Base-by-base conservation (phyloP, 2,888 invertebrate species). In the Lutraria lutraria region DNA sequence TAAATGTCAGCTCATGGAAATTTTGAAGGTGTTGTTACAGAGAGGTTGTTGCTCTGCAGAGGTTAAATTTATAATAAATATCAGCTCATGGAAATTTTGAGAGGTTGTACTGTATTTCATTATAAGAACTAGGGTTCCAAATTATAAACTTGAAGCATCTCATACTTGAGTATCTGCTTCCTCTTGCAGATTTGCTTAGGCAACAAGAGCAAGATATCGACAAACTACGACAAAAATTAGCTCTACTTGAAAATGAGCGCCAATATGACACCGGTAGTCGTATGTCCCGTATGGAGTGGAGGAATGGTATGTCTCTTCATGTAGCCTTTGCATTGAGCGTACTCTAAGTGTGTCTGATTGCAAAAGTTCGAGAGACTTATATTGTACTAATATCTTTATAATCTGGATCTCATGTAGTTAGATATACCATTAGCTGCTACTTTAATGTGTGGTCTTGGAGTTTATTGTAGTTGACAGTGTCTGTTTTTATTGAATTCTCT, bases 171-270 rank as follows among this genome's bases (percentile, higher is more conserved):
- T 83, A n/a, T 81, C 81, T 81, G 81, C 52, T 43, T 81, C 81
- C 52, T n/a, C 25, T 81, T 53, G n/a, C 91, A 91, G 91, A 91
- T 81, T 16, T 86, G 43, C 88, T 89, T 83, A 87, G 89, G 82
- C 63, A 86, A n/a, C 91, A 91, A 60, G 89, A 91, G 60, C 72
- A 68, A 1, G 91, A 91, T 53, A 91, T 91, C 21, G 81, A 76
- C 8, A 84, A 81, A n/a, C 87, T 89, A 52, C 87, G 89, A 54
- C 87, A 68, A n/a, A 79, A 81, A 63, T 81, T 91, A 29, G 83
- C 83, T 34, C 85, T 53, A 52, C 89, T 91, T 25, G 88, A 91
- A 63, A 80, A 76, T 21, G 86, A 88, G 25, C 56, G 63, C 29
- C 56, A 63, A n/a, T 63, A 56, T 83, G 80, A 43, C 63, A 80